Conservation (phyloP, 2,797 vertebrate genomes). For the Heteromormyrus szaboi region DNA sequence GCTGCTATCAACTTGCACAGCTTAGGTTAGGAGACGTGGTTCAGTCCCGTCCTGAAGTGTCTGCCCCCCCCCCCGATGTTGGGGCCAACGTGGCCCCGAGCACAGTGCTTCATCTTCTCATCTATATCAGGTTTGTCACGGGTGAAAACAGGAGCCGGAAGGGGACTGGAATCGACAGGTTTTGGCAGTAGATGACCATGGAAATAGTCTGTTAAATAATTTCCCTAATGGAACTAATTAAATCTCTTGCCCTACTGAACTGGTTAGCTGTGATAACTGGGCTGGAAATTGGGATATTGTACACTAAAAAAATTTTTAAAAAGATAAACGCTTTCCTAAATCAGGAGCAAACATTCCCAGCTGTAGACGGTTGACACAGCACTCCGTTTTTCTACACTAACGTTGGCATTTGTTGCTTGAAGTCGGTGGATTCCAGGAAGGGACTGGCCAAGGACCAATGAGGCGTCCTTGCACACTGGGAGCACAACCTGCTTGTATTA, state of each 20-base stretch:
- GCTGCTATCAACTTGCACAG: conserved; percentile 36
- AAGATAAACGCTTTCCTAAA: neutral
- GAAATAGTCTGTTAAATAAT: neutral
- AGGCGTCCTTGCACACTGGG: neutral
- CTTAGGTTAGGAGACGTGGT: conserved; percentile 26
- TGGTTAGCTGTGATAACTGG: neutral
- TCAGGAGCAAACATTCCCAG: neutral
- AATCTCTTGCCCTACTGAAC: neutral
- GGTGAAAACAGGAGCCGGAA: neutral
- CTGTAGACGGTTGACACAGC: neutral
- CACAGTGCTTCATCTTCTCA: neutral
- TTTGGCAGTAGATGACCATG: neutral
- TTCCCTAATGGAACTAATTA: neutral
- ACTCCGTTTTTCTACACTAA: neutral
- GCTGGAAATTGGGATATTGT: neutral
- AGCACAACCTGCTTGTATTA: neutral
- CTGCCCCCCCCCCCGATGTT: conserved; percentile 11
- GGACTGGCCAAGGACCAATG: neutral
- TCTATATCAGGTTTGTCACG: neutral
- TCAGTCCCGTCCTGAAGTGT: conserved; percentile 23
- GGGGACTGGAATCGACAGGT: neutral
- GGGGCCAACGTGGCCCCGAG: conserved; percentile 31
- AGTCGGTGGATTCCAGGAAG: neutral
- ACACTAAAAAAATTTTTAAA: neutral
- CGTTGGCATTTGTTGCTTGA: neutral